Evolutionary conservation across 2,113 vertebrate species (phyloP).

Genomic region (Mandrillus leucophaeus): DNA sequence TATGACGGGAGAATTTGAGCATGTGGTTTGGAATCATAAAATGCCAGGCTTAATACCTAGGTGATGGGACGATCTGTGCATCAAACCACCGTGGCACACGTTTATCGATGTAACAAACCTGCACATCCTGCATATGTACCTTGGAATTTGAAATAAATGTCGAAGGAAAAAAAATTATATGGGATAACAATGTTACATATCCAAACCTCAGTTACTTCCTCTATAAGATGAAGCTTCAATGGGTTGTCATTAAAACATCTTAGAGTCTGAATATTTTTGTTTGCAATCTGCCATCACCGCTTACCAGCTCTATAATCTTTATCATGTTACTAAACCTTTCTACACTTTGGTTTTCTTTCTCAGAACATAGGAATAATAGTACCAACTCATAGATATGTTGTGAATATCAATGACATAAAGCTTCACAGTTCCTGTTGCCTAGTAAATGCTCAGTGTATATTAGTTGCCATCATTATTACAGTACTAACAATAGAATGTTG

Average conservation of each 20-base stretch:
- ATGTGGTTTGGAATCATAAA: background rate
- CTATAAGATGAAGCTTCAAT: background rate
- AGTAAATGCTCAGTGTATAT: background rate
- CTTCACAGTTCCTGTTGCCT: background rate
- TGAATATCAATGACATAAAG: background rate
- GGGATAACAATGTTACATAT: background rate
- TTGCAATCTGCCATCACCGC: background rate
- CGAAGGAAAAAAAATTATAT: background rate
- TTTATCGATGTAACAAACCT: too few relatives aligned
- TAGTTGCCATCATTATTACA: background rate
- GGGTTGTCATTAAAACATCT: background rate
- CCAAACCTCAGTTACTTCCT: background rate
- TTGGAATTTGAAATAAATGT: too few relatives aligned
- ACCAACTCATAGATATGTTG: background rate
- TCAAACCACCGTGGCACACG: too few relatives aligned
- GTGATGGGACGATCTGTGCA: too few relatives aligned
- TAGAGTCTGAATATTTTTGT: background rate
- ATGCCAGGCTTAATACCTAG: too few relatives aligned
- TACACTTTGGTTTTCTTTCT: background rate
- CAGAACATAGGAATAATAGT: background rate
- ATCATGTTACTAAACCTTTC: background rate
- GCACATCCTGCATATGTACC: too few relatives aligned
- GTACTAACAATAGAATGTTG: conserved; percentile 41
- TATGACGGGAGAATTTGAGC: background rate
- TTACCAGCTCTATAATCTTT: background rate